Percentiles rank a stretch among this genome's conserved stretches.
Conservation (phyloP, 2,888 invertebrate species). For the Euplagia quadripunctaria region DNA sequence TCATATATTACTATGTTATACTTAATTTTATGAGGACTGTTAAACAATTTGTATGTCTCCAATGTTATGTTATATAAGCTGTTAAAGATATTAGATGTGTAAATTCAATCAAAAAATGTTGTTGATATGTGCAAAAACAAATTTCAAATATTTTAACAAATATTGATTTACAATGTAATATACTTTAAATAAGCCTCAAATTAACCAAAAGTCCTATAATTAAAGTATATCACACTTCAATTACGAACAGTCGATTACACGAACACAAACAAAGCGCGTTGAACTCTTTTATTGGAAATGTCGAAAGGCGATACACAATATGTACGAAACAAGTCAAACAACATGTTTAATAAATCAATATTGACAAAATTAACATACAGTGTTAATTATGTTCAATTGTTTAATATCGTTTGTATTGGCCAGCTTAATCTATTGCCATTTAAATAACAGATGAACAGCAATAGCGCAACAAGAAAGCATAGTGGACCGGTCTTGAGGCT, state of each 20-base stretch:
- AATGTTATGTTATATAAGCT: background rate
- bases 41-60: too few relatives aligned
- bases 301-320: constrained; percentile 25
- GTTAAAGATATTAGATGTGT: background rate
- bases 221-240: constrained; percentile 10
- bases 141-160: background rate
- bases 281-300: constrained; percentile 68
- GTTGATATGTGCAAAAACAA: too few relatives aligned
- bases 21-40: too few relatives aligned
- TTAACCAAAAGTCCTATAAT: constrained; percentile 3
- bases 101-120: too few relatives aligned
- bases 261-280: constrained; percentile 45
- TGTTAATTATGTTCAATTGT: constrained; percentile 83
- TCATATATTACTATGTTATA: too few relatives aligned
- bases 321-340: constrained; percentile 33
- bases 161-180: constrained; percentile 3
- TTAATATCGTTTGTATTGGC: constrained; percentile 70
- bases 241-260: constrained; percentile 20
- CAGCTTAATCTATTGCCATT: constrained; percentile 81
- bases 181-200: background rate
- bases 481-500: constrained; percentile 66
- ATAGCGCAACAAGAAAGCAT: constrained; percentile 73
- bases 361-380: constrained; percentile 78
- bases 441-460: constrained; percentile 86
- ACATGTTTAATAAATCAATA: constrained; percentile 66